Evolutionary conservation across 2,888 invertebrate species (phyloP).

Genomic region (Phasia obesa): DNA sequence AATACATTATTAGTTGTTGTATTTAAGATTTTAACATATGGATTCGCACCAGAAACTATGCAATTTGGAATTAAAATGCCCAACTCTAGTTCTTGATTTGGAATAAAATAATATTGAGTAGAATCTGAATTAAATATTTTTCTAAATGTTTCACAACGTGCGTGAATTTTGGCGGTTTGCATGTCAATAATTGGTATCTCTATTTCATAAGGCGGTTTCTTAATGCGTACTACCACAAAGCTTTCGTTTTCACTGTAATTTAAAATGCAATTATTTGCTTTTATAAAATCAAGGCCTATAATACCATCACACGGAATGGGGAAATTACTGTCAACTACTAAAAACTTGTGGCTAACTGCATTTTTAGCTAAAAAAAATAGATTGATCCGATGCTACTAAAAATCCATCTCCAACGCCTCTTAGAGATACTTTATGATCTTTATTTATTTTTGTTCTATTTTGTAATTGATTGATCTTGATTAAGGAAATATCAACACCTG

Average conservation of each 20-base stretch:
- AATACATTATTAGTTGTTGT: neutral
- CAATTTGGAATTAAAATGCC: slow-evolving; percentile 17
- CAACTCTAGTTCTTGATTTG: slow-evolving; percentile 22
- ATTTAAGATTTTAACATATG: slow-evolving; percentile 21
- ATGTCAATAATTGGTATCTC: slow-evolving; percentile 17
- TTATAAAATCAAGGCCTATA: neutral
- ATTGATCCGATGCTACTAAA: no score
- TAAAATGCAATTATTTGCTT: neutral
- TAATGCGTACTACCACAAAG: slow-evolving; percentile 45
- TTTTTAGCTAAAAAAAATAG: no score
- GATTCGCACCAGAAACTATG: slow-evolving; percentile 28
- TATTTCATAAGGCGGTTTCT: neutral
- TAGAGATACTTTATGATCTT: no score
- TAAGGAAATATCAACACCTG: neutral
- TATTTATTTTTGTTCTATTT: no score
- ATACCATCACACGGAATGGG: slow-evolving; percentile 42
- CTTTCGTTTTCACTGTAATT: slow-evolving; percentile 13
- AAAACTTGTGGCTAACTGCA: neutral
- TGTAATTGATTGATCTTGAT: neutral
- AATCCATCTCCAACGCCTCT: no score
- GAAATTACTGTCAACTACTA: slow-evolving; percentile 3
- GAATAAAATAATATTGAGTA: neutral
- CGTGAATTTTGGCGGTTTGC: slow-evolving; percentile 4
- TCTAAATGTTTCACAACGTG: slow-evolving; percentile 27
- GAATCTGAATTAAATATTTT: no score